phyloP scores from a whole-genome alignment of 2,888 invertebrate genomes.

The Tenthredo scrophulariae region DNA sequence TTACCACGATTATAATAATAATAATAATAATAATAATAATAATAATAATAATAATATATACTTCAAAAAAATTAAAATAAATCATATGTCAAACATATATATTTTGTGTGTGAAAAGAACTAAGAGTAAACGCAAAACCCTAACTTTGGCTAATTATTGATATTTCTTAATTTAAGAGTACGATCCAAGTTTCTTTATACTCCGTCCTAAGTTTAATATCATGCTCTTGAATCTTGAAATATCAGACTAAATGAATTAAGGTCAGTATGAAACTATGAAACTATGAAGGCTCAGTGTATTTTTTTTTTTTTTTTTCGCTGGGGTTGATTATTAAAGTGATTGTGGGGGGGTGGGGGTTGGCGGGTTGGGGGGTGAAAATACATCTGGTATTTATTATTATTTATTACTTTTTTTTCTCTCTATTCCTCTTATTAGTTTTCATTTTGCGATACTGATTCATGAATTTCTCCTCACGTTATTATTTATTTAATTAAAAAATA shows the following conservation, averaged over 20 bases:
- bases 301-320: not conserved
- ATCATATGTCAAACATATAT: slow-evolving; percentile 65
- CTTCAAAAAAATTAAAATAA: slow-evolving; percentile 66
- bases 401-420: not conserved
- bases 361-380: slow-evolving; percentile 19
- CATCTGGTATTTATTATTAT: slow-evolving; percentile 42
- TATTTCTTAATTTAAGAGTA: slow-evolving; percentile 66
- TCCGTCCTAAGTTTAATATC: slow-evolving; percentile 53
- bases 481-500: slow-evolving; percentile 41
- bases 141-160: slow-evolving; percentile 74
- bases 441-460: not conserved
- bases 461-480: slow-evolving; percentile 4
- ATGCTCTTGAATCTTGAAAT: slow-evolving; percentile 63
- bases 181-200: slow-evolving; percentile 58
- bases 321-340: slow-evolving; percentile 36
- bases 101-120: slow-evolving; percentile 62
- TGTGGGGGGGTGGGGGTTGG: not conserved
- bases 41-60: slow-evolving; percentile 67
- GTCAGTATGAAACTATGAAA: slow-evolving; percentile 60
- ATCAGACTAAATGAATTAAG: slow-evolving; percentile 60
- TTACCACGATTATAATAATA: slow-evolving; percentile 74
- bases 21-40: slow-evolving; percentile 64
- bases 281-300: slow-evolving; percentile 51
- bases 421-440: not conserved
- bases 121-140: slow-evolving; percentile 69